Percentiles rank a stretch among this genome's conserved stretches.
Conservation (phyloP, 2,888 invertebrate genomes). For the Oxytorus armatus region DNA sequence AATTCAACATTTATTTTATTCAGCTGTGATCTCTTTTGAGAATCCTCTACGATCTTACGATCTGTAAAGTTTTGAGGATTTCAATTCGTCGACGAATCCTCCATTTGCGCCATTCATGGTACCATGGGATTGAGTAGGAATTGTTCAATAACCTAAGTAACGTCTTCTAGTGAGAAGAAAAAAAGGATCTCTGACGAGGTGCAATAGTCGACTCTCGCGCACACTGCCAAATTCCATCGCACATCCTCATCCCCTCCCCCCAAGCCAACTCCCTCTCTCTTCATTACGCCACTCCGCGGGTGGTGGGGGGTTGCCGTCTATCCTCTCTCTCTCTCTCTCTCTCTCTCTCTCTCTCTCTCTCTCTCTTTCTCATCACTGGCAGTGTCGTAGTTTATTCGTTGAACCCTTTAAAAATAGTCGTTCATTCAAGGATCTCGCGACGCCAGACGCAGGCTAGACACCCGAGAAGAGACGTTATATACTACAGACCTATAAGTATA, state of each 20-base stretch:
- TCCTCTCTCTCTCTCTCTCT: slow-evolving; percentile 7
- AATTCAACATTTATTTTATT: too few species aligned
- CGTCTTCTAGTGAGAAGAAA: slow-evolving; percentile 43
- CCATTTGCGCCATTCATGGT: too few species aligned
- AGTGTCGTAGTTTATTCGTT: slow-evolving; percentile 76
- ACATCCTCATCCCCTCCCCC: slow-evolving; percentile 27
- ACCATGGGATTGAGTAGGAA: too few species aligned
- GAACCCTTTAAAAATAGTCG: slow-evolving; percentile 81
- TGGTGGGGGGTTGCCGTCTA: slow-evolving; percentile 17
- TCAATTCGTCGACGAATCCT: too few species aligned
- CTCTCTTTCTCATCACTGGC: slow-evolving; percentile 53
- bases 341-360: slow-evolving; percentile 15
- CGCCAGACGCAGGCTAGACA: slow-evolving; percentile 79
- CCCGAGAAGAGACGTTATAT: slow-evolving; percentile 74
- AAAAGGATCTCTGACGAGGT: slow-evolving; percentile 53
- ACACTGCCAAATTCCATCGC: slow-evolving; percentile 71
- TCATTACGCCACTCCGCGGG: slow-evolving; percentile 2
- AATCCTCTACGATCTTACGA: too few species aligned
- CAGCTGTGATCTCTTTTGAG: too few species aligned
- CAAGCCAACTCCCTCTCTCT: slow-evolving; percentile 15
- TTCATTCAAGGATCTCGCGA: slow-evolving; percentile 81
- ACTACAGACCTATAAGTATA: slow-evolving; percentile 69
- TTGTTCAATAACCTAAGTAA: not conserved
- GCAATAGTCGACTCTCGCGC: slow-evolving; percentile 52
- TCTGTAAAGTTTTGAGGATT: too few species aligned